A percentile compares a stretch with the other conserved stretches of the same genome.
Evolutionary conservation across 53 echinoderm and acorn worm species (phyloP).

Genomic region (Astropecten irregularis): DNA sequence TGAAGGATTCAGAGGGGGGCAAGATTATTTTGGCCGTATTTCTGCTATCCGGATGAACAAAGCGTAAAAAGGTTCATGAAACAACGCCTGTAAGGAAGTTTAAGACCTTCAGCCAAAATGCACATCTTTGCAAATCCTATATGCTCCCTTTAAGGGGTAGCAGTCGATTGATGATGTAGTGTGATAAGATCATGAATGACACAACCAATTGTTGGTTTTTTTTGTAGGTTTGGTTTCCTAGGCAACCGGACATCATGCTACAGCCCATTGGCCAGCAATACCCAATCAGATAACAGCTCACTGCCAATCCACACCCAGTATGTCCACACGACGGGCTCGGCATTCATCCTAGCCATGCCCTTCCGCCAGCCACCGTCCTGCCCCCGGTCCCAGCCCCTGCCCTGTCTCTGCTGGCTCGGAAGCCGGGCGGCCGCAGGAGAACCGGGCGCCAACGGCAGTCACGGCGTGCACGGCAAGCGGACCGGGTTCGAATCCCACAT

Average conservation of each 20-base stretch:
- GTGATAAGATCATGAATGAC: too few relatives aligned
- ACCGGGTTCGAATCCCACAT: not conserved
- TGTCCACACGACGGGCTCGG: constrained; percentile 79
- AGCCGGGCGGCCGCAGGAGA: not conserved
- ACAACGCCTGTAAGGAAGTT: too few relatives aligned
- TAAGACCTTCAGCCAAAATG: too few relatives aligned
- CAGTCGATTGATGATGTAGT: too few relatives aligned
- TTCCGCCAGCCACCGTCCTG: not conserved
- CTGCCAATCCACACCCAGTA: constrained; percentile 65
- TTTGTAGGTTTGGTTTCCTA: constrained; percentile 88
- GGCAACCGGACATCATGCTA: constrained; percentile 68
- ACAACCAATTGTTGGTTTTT: too few relatives aligned
- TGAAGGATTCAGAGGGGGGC: too few relatives aligned
- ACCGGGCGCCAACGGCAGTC: not conserved
- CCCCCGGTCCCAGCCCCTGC: constrained; percentile 29
- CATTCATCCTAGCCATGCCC: constrained; percentile 66
- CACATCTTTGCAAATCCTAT: too few relatives aligned
- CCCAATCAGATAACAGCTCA: constrained; percentile 39
- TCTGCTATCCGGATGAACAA: too few relatives aligned
- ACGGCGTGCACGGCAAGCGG: not conserved
- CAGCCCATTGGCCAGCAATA: constrained; percentile 59
- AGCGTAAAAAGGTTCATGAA: too few relatives aligned
- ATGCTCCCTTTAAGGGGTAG: too few relatives aligned
- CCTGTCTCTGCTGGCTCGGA: constrained; percentile 57
- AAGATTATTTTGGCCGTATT: too few relatives aligned